Evolutionary conservation across 2,888 invertebrate genomes (phyloP), one percentile per base, ranked within the genome.

Genomic region (Drosophila histrio): DNA sequence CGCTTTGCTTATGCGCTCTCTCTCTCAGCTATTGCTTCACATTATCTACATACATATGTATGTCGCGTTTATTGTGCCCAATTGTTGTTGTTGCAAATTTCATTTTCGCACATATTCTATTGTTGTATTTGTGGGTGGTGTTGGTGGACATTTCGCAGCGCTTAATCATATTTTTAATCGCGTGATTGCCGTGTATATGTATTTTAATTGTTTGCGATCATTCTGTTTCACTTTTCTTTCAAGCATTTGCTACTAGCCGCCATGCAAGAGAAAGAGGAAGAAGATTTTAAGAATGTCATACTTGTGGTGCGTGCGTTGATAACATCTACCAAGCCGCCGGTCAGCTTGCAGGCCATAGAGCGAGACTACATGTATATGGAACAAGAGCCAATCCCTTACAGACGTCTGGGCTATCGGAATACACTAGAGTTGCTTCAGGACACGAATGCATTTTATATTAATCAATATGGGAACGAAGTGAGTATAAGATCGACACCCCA

Each of bases 341-440:
- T 89, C 36, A 79, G 77, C 47, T 64, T 91, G 41, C 58, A 62
- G 2, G 67, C 82, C n/a, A 76, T 93, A 75, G 30, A 89, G 93
- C 94, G 92, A 43, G 96, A 96, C 84, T 95, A 94, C 89, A 91
- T 90, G 50, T 93, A 93, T 74, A 89, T 95, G 22, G 94, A 95
- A 88, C 95, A 95, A 22, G 93, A 93, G 86, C 91, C 91, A 75
- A 94, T 96, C 77, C 95, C 95, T 5, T 95, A 91, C 79, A 92
- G 90, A 61, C 92, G 92, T 75, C 91, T 95, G 57, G 95, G 95
- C 4, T 95, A 92, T 90, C 82, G 91, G 34, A 91, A 92, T 7
- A 90, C 95, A 7, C 93, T 94, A 63, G 94, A 94, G 32, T 92
- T 96, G 67, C 92, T 96, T 30, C 93, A 93, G 69, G 93, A 94